Evolutionary conservation across 2,888 invertebrate genomes (phyloP), one percentile per base, ranked within the genome.

Genomic region (Agrilus cyanescens): DNA sequence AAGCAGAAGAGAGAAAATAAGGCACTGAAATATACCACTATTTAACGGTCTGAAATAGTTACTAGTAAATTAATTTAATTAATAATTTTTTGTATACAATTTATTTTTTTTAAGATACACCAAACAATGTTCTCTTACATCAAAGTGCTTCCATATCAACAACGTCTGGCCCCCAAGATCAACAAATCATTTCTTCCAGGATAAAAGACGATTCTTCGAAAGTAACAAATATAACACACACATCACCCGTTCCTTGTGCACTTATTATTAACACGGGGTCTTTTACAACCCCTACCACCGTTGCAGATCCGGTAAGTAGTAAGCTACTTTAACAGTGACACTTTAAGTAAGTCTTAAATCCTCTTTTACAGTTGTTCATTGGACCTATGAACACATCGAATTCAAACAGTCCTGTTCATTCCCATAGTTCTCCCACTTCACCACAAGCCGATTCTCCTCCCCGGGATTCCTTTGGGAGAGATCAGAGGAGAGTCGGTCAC

Each of bases 401-500:
- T 47, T 43, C 49, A 59, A 36, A 43, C 29, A 73, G 72, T 57
- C 72, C 72, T 2, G 51, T 66, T 44, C 66, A 64, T 51, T 68
- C 70, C 2, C 68, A 69, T 59, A 70, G 70, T 40, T 71, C 72
- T 41, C 82, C 84, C 0, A 67, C 77, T 40, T 83, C 84, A 32
- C 83, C 84, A 25, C 62, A 66, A 48, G 62, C 62, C 31, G 63
- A 63, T n/a, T 66, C 66, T 5, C 65, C 72, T 5, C 63, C 61
- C 39, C 57, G 68, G 2, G 70, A 76, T 50, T 71, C 74, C 50
- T 62, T 71, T 36, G 66, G 79, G 50, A 59, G 74, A 52, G 81
- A 86, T 60, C 81, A 86, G 55, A 72, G 85, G 35, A 77, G 93
- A 41, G 86, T 84, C 47, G 88, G 89, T 12, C 95, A 95, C 66